These are phyloP conservation scores for Heteromormyrus szaboi DNA, from an alignment of 2,797 vertebrate genomes.

Conservation along the genomic window DNA sequence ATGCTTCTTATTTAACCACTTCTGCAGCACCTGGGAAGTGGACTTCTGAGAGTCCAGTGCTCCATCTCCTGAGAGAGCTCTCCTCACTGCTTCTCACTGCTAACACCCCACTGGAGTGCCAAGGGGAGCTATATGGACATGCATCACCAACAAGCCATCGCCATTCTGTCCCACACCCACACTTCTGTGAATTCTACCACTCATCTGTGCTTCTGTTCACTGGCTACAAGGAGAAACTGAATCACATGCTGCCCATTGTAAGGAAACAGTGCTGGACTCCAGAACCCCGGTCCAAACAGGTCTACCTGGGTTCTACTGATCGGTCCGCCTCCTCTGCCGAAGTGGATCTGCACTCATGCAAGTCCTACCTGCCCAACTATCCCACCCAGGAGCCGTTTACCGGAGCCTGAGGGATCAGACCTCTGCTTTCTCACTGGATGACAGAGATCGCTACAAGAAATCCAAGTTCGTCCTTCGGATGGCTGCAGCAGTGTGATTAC, in stretches of 20 bases:
- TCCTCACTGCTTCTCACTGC: background rate
- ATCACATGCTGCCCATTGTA: background rate
- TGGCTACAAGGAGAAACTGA: background rate
- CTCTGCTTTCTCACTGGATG: background rate
- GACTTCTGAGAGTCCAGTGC: background rate
- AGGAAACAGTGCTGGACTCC: background rate
- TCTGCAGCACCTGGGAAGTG: background rate
- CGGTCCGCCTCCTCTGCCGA: background rate
- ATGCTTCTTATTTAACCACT: background rate
- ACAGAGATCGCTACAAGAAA: background rate
- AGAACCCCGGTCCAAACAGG: background rate
- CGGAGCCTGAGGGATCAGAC: background rate
- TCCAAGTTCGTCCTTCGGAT: background rate
- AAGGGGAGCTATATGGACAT: background rate
- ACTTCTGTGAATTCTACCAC: background rate
- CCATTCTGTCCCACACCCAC: background rate
- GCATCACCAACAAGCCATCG: background rate
- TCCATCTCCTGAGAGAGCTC: background rate
- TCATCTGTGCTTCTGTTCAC: background rate
- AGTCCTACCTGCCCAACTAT: background rate
- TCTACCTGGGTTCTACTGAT: background rate
- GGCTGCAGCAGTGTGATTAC: background rate
- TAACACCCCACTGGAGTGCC: background rate
- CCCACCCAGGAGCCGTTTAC: background rate
- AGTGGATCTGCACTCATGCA: background rate